phyloP scores from a whole-genome alignment of 2,888 invertebrate species.

The Hylaea fasciaria region DNA sequence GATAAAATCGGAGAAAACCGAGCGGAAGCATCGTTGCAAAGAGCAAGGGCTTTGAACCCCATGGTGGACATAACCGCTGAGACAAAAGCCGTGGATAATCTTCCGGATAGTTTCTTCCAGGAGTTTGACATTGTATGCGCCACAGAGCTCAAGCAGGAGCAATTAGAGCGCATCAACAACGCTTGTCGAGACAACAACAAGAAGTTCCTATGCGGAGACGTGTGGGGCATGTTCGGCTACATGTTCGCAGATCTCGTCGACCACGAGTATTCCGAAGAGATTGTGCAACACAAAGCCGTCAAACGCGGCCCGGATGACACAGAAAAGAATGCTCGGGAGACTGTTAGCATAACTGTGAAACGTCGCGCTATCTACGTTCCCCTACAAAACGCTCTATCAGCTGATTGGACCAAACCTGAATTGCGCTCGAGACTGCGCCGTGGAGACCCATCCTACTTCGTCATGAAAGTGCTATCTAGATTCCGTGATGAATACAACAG shows the following conservation, averaged over 20 bases:
- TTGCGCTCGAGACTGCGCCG: conserved; percentile 87
- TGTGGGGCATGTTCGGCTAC: conserved; percentile 97
- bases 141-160: conserved; percentile 89
- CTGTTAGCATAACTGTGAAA: conserved; percentile 86
- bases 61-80: conserved; percentile 94
- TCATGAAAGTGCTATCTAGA: conserved; percentile 89
- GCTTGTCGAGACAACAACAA: conserved; percentile 90
- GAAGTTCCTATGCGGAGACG: conserved; percentile 95
- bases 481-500: conserved; percentile 90
- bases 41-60: conserved; percentile 95
- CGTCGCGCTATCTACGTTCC: conserved; percentile 87
- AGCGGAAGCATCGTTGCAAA: conserved; percentile 91
- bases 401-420: conserved; percentile 86
- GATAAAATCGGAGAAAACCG: conserved; percentile 92
- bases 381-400: conserved; percentile 87
- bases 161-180: conserved; percentile 90
- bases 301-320: conserved; percentile 85
- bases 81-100: conserved; percentile 86
- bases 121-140: conserved; percentile 94
- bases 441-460: conserved; percentile 89
- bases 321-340: conserved; percentile 78
- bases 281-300: conserved; percentile 76
- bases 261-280: conserved; percentile 87
- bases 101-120: conserved; percentile 89
- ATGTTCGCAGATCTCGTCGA: conserved; percentile 95